These are phyloP conservation scores for Meda fulgida DNA, from an alignment of 2,797 vertebrate species.

Conservation along the genomic window DNA sequence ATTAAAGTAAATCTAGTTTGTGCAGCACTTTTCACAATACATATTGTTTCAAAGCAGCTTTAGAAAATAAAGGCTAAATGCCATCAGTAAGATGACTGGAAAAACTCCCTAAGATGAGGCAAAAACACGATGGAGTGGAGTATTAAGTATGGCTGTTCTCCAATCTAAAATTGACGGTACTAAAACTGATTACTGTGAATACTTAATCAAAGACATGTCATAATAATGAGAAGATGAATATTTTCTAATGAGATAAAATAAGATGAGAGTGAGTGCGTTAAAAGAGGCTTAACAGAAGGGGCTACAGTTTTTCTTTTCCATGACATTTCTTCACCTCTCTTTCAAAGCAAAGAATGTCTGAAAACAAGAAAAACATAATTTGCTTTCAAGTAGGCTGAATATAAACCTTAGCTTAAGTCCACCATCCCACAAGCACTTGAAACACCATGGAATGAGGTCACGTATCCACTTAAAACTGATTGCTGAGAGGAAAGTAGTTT, in stretches of 20 bases:
- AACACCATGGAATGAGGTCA: neutral
- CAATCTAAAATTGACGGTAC: neutral
- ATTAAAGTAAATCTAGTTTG: neutral
- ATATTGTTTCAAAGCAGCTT: neutral
- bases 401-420: neutral
- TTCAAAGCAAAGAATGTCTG: neutral
- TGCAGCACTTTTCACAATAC: neutral
- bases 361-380: neutral
- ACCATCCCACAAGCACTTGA: neutral
- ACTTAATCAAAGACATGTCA: neutral
- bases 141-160: neutral
- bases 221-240: conserved; percentile 6
- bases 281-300: neutral
- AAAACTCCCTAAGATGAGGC: neutral
- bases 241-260: neutral
- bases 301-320: neutral
- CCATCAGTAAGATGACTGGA: neutral
- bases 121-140: neutral
- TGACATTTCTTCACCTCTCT: neutral
- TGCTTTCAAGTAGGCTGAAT: neutral
- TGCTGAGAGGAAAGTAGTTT: neutral
- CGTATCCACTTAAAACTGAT: conserved; percentile 6
- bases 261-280: neutral
- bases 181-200: neutral
- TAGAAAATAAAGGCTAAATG: neutral